phyloP scores from a whole-genome alignment of 2,113 vertebrate species.

The Myotis brandtii region DNA sequence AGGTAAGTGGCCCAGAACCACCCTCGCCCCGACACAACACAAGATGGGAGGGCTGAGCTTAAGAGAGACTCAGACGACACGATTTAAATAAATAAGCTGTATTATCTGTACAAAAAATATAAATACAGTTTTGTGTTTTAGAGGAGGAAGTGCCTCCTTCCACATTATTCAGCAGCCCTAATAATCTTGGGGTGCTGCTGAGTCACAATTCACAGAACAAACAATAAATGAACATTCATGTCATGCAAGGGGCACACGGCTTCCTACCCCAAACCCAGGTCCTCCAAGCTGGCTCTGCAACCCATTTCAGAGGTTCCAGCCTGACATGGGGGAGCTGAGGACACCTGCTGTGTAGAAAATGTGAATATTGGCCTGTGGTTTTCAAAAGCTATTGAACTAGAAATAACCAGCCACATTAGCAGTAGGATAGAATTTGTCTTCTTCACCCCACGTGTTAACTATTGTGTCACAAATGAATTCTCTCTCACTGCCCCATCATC shows the following conservation, averaged over 20 bases:
- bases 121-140: conserved; percentile 85
- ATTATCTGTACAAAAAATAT: conserved; percentile 87
- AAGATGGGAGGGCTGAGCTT: conserved; percentile 54
- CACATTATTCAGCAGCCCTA: conserved; percentile 78
- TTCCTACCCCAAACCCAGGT: neutral
- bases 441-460: conserved; percentile 72
- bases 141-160: conserved; percentile 80
- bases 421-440: conserved; percentile 59
- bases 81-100: conserved; percentile 86
- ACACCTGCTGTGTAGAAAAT: conserved; percentile 50
- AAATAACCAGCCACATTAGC: conserved; percentile 65
- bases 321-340: neutral
- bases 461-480: conserved; percentile 44
- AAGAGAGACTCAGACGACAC: conserved; percentile 78
- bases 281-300: neutral
- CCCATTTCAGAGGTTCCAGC: neutral
- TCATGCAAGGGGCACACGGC: conserved; percentile 65
- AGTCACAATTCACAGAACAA: conserved; percentile 84
- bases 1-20: neutral
- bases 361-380: conserved; percentile 66
- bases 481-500: neutral
- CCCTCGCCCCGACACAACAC: neutral
- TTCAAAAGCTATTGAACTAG: conserved; percentile 62
- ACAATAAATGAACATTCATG: conserved; percentile 82
- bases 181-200: conserved; percentile 68